These are phyloP conservation scores for Chironomus striatipennis DNA, from an alignment of 1,140 invertebrate genomes.

Conservation along the genomic window DNA sequence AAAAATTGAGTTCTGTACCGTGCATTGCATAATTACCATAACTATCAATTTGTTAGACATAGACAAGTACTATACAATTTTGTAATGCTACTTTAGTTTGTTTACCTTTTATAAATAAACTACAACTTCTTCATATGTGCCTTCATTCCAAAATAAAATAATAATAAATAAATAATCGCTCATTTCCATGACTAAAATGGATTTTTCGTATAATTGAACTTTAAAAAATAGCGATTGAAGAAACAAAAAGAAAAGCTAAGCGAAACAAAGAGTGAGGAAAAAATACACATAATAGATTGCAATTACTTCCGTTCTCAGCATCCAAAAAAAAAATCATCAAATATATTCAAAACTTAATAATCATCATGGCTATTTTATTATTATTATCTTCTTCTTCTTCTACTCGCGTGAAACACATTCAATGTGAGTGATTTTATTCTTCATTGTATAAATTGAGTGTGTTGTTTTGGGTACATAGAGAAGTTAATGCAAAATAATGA, in stretches of 20 bases:
- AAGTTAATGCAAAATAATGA: too few species aligned
- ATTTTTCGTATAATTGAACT: neutral
- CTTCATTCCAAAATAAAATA: neutral
- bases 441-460: too few species aligned
- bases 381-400: too few species aligned
- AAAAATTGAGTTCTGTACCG: too few species aligned
- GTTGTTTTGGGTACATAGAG: too few species aligned
- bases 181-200: neutral
- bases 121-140: neutral
- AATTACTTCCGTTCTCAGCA: constrained; percentile 12
- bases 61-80: too few species aligned
- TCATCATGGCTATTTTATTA: too few species aligned
- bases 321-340: neutral
- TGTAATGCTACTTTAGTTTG: neutral
- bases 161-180: neutral
- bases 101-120: constrained; percentile 8
- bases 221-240: neutral
- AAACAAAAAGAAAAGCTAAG: neutral
- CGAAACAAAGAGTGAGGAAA: neutral
- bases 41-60: too few species aligned
- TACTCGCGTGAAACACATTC: too few species aligned
- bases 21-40: too few species aligned
- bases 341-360: neutral
- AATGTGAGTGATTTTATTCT: too few species aligned
- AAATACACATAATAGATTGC: neutral